These are phyloP conservation scores for Anticlea derivata DNA, from an alignment of 2,888 invertebrate genomes.

Conservation along the genomic window DNA sequence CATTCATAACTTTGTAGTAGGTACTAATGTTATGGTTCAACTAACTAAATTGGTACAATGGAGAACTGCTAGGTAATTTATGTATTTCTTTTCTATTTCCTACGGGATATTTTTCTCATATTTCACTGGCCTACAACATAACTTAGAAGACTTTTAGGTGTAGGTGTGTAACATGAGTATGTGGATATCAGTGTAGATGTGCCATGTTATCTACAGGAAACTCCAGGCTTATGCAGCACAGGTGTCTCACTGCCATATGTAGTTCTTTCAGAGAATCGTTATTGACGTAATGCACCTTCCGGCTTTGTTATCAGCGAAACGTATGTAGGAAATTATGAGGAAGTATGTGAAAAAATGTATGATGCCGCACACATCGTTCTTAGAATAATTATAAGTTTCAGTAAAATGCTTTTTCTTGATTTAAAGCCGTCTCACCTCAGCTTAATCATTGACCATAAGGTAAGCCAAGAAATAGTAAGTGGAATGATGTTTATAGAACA, in stretches of 20 bases:
- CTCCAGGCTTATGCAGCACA: slow-evolving; percentile 57
- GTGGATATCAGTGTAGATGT: slow-evolving; percentile 13
- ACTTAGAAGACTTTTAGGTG: neutral
- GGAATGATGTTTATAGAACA: too few relatives aligned
- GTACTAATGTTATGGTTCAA: slow-evolving; percentile 12
- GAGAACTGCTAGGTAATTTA: neutral
- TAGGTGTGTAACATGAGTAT: slow-evolving; percentile 12
- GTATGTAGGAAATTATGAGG: neutral
- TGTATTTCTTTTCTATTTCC: neutral
- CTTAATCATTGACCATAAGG: too few relatives aligned
- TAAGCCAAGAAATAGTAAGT: too few relatives aligned
- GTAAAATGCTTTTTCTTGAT: too few relatives aligned
- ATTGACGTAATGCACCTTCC: slow-evolving; percentile 53
- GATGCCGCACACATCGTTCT: too few relatives aligned
- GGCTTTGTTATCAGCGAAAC: slow-evolving; percentile 20
- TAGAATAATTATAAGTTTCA: too few relatives aligned
- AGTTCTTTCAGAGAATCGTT: slow-evolving; percentile 55
- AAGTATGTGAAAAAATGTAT: neutral
- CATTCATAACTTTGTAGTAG: slow-evolving; percentile 12
- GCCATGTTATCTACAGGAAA: slow-evolving; percentile 63
- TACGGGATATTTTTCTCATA: neutral
- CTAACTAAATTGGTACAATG: neutral
- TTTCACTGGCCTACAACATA: neutral
- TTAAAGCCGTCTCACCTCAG: too few relatives aligned
- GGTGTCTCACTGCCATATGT: slow-evolving; percentile 48